Conservation (phyloP, 2,113 vertebrate species). For the Dascyllus trimaculatus region DNA sequence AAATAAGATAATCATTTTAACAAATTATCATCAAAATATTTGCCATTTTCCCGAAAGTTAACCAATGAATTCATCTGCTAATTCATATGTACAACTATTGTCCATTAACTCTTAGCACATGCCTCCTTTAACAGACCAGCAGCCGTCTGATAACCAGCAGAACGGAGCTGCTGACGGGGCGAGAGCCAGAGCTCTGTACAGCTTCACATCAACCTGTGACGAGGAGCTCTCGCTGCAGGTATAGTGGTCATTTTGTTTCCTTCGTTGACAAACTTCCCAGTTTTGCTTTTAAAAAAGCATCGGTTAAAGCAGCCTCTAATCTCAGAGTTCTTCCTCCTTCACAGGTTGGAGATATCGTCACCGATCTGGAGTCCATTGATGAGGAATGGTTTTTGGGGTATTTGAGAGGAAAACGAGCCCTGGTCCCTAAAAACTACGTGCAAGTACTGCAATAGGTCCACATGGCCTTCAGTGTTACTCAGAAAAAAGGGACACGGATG, state of each 20-base stretch:
- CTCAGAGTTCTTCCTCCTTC: slow-evolving; percentile 14
- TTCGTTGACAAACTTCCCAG: too few species aligned
- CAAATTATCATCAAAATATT: too few species aligned
- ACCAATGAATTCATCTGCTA: too few species aligned
- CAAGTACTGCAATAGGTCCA: slow-evolving; percentile 80
- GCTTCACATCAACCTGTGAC: slow-evolving; percentile 88
- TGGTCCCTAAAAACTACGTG: slow-evolving; percentile 93
- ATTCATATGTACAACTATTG: too few species aligned
- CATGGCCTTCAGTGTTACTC: not conserved
- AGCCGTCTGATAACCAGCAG: slow-evolving; percentile 17
- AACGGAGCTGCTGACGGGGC: slow-evolving; percentile 56
- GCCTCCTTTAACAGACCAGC: slow-evolving; percentile 45
- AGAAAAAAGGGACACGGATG: not conserved
- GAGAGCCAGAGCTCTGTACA: slow-evolving; percentile 89
- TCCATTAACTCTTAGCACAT: not conserved
- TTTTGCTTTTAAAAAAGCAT: too few species aligned
- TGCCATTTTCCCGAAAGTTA: too few species aligned
- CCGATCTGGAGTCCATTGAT: slow-evolving; percentile 87
- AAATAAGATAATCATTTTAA: too few species aligned
- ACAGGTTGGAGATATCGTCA: slow-evolving; percentile 90
- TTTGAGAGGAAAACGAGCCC: slow-evolving; percentile 86
- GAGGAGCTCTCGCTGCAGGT: slow-evolving; percentile 94
- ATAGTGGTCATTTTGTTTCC: not conserved
- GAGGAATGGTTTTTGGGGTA: slow-evolving; percentile 93
- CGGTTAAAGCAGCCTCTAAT: not conserved